Evolutionary conservation across 92 coral and sea anemone genomes (phyloP), one percentile per base, ranked within the genome.

Genomic region (Heteractis magnifica): DNA sequence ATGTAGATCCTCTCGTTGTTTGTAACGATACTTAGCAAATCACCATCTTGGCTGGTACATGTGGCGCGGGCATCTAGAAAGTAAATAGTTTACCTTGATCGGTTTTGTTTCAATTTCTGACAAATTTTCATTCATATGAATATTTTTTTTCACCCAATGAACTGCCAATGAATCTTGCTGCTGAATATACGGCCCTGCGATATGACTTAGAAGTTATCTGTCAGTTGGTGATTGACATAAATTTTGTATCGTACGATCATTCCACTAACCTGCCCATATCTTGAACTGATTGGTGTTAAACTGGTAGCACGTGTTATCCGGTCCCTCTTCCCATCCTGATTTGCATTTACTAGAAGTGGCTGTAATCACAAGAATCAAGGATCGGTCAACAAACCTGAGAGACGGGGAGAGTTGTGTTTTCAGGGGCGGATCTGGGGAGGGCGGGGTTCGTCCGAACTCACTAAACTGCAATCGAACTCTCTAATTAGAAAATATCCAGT

Each of bases 321-420:
- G 94, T 83, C 98, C 98, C 51, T 88, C 89, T 76, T 96, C 97
- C 99, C 99, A 96, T 79, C 95, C 95, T 13, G 76, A 48, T 20
- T 90, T 96, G 68, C 99, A 96, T 48, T 91, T 95, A 56, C 74
- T 88, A 44, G 98, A 89, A 26, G 84, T 73, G 19, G 89, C 91
- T 85, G 65, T 86, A 87, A 71, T 51, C 59, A 49, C 65, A 56
- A 62, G 34, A 84, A 64, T 19, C 14, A 51, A n/a, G 55, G 5
- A 55, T 19, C 0, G 6, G 48, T 26, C 44, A 34, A 1, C 44
- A 34, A 34, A 34, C 44, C 44, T 34, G 44, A 34, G 44, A 34
- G 44, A 34, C 44, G 44, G 44, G 44, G 44, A 34, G 44, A 34
- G 44, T 34, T 34, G 44, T 34, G 26, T 26, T 26, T 26, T 26